Evolutionary conservation across 2,888 invertebrate species (phyloP).

Genomic region (Thera britannica): DNA sequence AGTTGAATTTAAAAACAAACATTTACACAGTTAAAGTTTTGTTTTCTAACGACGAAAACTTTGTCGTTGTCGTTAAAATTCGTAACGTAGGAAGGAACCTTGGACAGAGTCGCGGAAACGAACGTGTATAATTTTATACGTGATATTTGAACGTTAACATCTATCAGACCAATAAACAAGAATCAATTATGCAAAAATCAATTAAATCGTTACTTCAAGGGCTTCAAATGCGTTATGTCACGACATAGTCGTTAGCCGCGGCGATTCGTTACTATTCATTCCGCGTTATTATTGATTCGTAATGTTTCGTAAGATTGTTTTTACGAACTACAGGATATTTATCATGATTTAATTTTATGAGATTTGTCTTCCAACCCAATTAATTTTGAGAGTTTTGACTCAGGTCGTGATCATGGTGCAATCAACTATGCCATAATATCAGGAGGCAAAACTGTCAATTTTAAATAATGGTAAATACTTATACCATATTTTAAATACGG

Average conservation of each 20-base stretch:
- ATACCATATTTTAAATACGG: no score
- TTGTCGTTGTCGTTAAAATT: neutral
- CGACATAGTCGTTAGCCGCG: constrained; percentile 22
- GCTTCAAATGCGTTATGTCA: constrained; percentile 13
- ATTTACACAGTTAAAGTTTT: neutral
- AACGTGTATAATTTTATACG: neutral
- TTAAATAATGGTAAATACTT: no score
- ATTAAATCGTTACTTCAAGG: neutral
- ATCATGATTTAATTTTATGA: no score
- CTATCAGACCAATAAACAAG: neutral
- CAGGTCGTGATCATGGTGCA: no score
- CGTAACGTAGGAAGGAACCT: neutral
- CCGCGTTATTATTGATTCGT: constrained; percentile 9
- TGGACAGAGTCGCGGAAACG: neutral
- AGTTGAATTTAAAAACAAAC: no score
- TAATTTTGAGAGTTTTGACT: no score
- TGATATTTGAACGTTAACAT: neutral
- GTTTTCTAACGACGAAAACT: neutral
- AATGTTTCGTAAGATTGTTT: neutral
- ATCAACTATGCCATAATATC: no score
- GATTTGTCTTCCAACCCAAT: no score
- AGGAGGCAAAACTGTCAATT: no score
- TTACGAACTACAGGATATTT: no score
- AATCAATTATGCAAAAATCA: neutral
- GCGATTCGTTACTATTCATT: constrained; percentile 26